Evolutionary conservation across 2,797 vertebrate species (phyloP).

Genomic region (Limosa lapponica): DNA sequence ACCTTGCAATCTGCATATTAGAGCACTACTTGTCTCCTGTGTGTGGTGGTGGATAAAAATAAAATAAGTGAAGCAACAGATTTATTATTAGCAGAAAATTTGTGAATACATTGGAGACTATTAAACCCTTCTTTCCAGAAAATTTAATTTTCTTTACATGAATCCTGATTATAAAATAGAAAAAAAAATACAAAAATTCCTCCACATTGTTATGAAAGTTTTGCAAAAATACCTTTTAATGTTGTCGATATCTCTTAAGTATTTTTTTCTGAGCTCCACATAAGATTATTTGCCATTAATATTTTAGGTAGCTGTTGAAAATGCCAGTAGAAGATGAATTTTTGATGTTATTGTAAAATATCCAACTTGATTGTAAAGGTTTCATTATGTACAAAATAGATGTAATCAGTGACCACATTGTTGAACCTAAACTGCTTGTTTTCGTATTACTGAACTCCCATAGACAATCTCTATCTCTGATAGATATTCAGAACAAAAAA

Average conservation of each 20-base stretch:
- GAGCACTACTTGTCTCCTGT: not conserved
- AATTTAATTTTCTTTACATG: not conserved
- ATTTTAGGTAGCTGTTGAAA: conserved; percentile 2
- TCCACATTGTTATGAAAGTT: not conserved
- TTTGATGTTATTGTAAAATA: not conserved
- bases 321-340: not conserved
- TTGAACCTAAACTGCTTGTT: not conserved
- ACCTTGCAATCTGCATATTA: not conserved
- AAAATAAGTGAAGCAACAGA: not conserved
- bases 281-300: not conserved
- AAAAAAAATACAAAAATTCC: not conserved
- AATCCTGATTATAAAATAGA: not conserved
- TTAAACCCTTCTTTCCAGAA: not conserved
- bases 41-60: not conserved
- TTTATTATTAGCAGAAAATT: not conserved
- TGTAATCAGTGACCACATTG: not conserved
- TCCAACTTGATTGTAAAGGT: not conserved
- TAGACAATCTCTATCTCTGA: not conserved
- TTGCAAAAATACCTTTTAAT: not conserved
- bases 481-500: not conserved
- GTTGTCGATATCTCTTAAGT: not conserved
- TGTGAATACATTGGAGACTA: not conserved
- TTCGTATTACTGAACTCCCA: not conserved
- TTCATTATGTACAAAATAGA: not conserved
- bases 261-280: not conserved